Base-by-base conservation (phyloP, 2,888 invertebrate genomes). In the Buathra laborator region DNA sequence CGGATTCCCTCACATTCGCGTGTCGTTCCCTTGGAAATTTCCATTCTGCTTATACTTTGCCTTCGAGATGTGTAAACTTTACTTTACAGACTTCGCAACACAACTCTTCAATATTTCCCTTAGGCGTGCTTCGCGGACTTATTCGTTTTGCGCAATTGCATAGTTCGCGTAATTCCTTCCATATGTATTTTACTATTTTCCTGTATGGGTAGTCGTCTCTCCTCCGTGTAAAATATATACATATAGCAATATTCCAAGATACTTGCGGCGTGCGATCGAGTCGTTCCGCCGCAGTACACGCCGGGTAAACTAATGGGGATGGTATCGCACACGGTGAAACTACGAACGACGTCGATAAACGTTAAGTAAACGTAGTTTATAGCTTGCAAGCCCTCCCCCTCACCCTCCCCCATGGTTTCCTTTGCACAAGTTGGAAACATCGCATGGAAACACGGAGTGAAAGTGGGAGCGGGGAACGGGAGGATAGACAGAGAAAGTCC, bases 311-410 rank as follows among this genome's bases (percentile, higher is more conserved):
- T 78, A 78, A 77, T 78, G 44, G 51, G 48, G 77, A 66, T 77
- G 43, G 72, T 83, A 77, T 70, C 62, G 62, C 53, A 62, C 44
- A 72, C 9, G 51, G 12, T 46, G 46, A 19, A 32, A 43, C 16
- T 44, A 71, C 48, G 62, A 74, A 37, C 70, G 67, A 74, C 32
- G 62, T 43, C 43, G 43, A 78, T 79, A 79, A 83, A 83, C 62
- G 74, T 75, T 74, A 53, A 74, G 83, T 79, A 79, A 83, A 83
- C 79, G 53, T 74, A 67, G 62, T 79, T 83, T 83, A 78, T 75
- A 37, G 74, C 74, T 44, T 51, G 68, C 68, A 68, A 14, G 24
- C 12, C 12, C 12, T 59, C 9, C 32, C 37, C 1, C 2, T 5
- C 5, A 3, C 37, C 37, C 37, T 37, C 6, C 37, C 37, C 37